Evolutionary conservation across 1,140 invertebrate genomes (phyloP), one percentile per base, ranked within the genome.

Genomic region (Drosophila nikananu): DNA sequence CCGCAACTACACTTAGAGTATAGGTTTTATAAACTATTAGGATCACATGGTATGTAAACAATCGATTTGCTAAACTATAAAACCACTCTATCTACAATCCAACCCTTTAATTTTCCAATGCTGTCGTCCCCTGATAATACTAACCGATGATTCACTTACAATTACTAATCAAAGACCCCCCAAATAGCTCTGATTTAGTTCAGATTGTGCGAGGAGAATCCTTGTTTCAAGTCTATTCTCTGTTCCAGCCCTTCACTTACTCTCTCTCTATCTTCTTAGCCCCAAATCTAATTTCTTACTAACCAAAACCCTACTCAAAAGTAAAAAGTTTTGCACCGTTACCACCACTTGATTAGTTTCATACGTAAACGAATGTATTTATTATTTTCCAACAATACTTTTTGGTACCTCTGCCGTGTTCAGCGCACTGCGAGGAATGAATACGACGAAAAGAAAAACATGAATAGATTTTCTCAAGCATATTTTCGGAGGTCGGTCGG

Each of bases 1-100:
- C 99, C 99, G 77, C 99, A 99, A 95, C 95, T 99, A 93, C 99
- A 99, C 95, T 96, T 99, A 95, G 99, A 99, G 95, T 99, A 99
- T 96, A 97, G 99, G 95, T 99, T 99, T 96, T 99, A 99, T 95
- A 99, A 99, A 96, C 96, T 99, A 95, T 96, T 99, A 94, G 98
- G 98, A 94, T 96, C 96, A 94, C 96, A 97, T 95, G 97, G 97
- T 98, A 93, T 96, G 96, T 94, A 60, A 72, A 60, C 63, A 12
- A 73, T 60, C 19, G 12, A 51, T 41, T 39, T 35, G 13, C 35
- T 5, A 35, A 59, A 19, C 25, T 44, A n/a, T 51, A 32, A 60
- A 55, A 60, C 23, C 67, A 42, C 48, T 49, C 49, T 74, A 61
- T 54, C 65, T 39, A 19, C 23, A 60, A 71, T 17, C 13, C 32